Evolutionary conservation across 2,797 vertebrate species (phyloP), one percentile per base, ranked within the genome.

Genomic region (Pteronotus mesoamericanus): DNA sequence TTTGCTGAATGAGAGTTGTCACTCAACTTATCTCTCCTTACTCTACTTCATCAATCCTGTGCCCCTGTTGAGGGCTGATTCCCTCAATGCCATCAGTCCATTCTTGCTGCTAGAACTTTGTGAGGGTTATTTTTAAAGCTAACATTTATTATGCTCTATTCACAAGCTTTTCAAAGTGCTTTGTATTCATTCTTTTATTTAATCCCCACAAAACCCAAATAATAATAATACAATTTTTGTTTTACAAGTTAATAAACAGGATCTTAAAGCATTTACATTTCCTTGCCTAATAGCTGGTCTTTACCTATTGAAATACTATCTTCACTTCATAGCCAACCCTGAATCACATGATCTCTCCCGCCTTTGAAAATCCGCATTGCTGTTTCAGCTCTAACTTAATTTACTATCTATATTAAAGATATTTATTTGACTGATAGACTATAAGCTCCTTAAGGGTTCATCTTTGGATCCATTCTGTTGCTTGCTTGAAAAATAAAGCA

Each of bases 171-270:
- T 53, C n/a, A 72, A 86, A 93, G 37, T 89, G 39, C 51, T 78
- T 84, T 93, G 71, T 59, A 66, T 64, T 84, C n/a, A 79, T 91
- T 51, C 37, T 90, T 88, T 93, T 51, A 86, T 71, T 89, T 94
- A 94, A 55, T 93, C 34, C 22, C 84, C 44, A 93, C 55, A 94
- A 78, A 93, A 68, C 89, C 18, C 11, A 80, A 93, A 66, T 91
- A n/a, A n/a, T 85, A 89, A n/a, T 48, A 96, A 66, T 72, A 74
- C 57, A 86, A 42, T 46, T 77, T 94, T 96, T 18, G 34, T 69
- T 80, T 66, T 53, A 91, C 24, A 26, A 24, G 51, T 88, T 55
- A 95, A 89, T 82, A 77, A 89, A 88, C 15, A 94, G 48, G 44
- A 92, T 16, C 51, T 87, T 80, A 86, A 91, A 66, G 21, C 7